Conservation (phyloP, 1,140 invertebrate species). For the Leptonema lineaticorne region DNA sequence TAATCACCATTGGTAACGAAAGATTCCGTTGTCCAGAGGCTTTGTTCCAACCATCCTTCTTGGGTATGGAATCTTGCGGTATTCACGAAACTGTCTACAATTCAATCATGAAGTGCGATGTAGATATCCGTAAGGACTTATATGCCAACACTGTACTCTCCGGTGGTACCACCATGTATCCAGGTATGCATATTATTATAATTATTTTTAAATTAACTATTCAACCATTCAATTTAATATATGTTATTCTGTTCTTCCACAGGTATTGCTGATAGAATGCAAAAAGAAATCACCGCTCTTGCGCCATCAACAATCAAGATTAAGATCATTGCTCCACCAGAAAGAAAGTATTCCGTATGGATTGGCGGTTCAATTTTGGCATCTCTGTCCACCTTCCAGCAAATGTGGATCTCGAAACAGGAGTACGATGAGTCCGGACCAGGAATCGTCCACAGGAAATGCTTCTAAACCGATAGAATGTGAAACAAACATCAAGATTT, state of each 20-base stretch:
- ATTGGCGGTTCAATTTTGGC: slow-evolving; percentile 86
- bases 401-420: slow-evolving; percentile 96
- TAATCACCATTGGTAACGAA: slow-evolving; percentile 91
- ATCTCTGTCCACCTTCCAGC: slow-evolving; percentile 86
- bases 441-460: slow-evolving; percentile 93
- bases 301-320: slow-evolving; percentile 91
- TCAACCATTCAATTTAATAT: background rate
- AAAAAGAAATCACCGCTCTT: slow-evolving; percentile 84
- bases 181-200: slow-evolving; percentile 46
- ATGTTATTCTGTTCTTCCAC: background rate
- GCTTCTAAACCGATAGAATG: slow-evolving; percentile 73
- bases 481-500: background rate
- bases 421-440: slow-evolving; percentile 95
- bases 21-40: slow-evolving; percentile 93
- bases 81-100: slow-evolving; percentile 93
- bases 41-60: slow-evolving; percentile 87
- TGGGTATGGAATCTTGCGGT: slow-evolving; percentile 88
- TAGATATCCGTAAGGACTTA: slow-evolving; percentile 87
- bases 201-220: background rate
- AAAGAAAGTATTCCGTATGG: slow-evolving; percentile 91
- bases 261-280: slow-evolving; percentile 84
- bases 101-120: slow-evolving; percentile 94
- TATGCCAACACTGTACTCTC: slow-evolving; percentile 90
- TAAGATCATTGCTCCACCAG: slow-evolving; percentile 91
- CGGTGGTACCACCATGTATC: slow-evolving; percentile 78